phyloP scores from a whole-genome alignment of 2,113 vertebrate genomes.

The Numenius arquata region DNA sequence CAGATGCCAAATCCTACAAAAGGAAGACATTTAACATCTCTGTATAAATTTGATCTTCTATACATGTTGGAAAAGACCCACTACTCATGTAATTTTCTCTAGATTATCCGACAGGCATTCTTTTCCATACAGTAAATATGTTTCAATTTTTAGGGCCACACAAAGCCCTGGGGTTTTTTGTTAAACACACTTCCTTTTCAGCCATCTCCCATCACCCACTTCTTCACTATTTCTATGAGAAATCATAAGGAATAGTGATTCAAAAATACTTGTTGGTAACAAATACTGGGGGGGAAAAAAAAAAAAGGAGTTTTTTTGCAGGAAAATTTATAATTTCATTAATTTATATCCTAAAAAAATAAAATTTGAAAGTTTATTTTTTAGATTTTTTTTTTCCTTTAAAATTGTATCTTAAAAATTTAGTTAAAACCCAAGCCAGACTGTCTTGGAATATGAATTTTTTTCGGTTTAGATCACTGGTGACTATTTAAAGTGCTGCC shows the following conservation, averaged over 20 bases:
- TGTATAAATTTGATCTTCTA: not conserved
- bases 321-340: not conserved
- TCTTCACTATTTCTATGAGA: not conserved
- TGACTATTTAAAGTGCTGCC: not conserved
- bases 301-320: not conserved
- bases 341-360: not conserved
- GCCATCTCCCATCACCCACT: not conserved
- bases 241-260: not conserved
- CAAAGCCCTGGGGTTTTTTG: not conserved
- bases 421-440: not conserved
- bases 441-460: not conserved
- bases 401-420: not conserved
- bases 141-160: not conserved
- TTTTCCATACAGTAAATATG: not conserved
- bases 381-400: not conserved
- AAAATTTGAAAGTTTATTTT: not conserved
- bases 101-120: not conserved
- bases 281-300: not conserved
- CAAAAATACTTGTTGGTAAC: not conserved
- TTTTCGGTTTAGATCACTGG: not conserved
- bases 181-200: not conserved
- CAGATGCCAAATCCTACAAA: not conserved
- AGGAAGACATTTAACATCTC: not conserved
- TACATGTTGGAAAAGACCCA: not conserved
- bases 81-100: not conserved